Evolutionary conservation across 2,888 invertebrate species (phyloP), one percentile per base, ranked within the genome.

Genomic region (Macropis europaea): DNA sequence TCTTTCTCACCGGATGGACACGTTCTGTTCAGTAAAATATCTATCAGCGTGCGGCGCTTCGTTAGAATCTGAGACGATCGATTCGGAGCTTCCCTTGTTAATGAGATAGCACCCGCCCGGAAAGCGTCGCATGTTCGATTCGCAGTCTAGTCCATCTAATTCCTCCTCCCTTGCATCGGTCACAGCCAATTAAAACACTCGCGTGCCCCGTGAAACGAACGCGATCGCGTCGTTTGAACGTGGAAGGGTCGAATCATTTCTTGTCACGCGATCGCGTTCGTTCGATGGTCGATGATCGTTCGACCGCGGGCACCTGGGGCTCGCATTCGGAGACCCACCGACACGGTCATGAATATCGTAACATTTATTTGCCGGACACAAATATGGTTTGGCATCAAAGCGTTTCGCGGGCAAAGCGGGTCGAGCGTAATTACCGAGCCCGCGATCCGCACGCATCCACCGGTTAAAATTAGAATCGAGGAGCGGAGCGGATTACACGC

Each of bases 291-390:
- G 56, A 38, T 68, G 26, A 68, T 69, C 45, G 57, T 56, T 56
- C 42, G 15, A n/a, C n/a, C 22, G 24, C 26, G 13, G 13, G n/a
- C 5, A 6, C 4, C 2, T 7, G 11, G 17, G 2, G 5, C 11
- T 22, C 9, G 19, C n/a, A 5, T 32, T 24, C 28, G 6, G 22
- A 36, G 15, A 30, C 17, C 7, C 36, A 38, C 1, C 19, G 38
- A 7, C 9, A 9, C 32, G 24, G 22, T 34, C 60, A 26, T 45
- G 47, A 69, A 66, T 77, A 70, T 48, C 59, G 59, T 34, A 59
- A 50, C 64, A 61, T 75, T 77, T 77, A 75, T 79, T 70, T 79
- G 47, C 38, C 42, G 26, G 7, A 19, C 28, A 66, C 70, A 77
- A 77, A 77, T 69, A 69, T 34, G 64, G 42, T 63, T 59, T 30